Evolutionary conservation across 1,140 invertebrate species (phyloP).

Genomic region (Spodoptera litura): DNA sequence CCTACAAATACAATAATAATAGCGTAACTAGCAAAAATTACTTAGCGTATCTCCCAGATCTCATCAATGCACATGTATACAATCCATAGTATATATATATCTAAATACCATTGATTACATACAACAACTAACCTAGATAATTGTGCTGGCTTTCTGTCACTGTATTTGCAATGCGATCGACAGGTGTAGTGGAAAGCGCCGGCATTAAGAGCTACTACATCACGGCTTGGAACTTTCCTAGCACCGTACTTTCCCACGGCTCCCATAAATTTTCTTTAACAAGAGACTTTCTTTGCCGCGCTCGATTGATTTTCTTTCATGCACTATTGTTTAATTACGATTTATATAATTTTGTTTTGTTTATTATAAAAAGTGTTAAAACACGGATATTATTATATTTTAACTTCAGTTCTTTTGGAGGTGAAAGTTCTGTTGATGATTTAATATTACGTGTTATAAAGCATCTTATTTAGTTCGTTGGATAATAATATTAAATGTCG

Average conservation of each 20-base stretch:
- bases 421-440: no score
- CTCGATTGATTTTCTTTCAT: slow-evolving; percentile 3
- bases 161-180: not conserved
- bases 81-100: no score
- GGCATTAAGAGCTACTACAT: not conserved
- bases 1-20: no score
- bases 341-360: not conserved
- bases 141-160: not conserved
- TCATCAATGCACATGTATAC: no score
- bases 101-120: not conserved
- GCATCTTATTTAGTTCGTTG: no score
- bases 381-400: no score
- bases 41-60: no score
- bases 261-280: slow-evolving; percentile 18
- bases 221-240: slow-evolving; percentile 11
- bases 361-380: no score
- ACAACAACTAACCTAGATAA: not conserved
- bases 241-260: slow-evolving; percentile 13
- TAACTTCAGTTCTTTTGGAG: no score
- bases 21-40: no score
- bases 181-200: slow-evolving; percentile 17
- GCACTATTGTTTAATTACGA: not conserved
- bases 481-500: no score
- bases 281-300: slow-evolving; percentile 8
- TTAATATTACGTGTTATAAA: no score